These are phyloP conservation scores for Samia ricini DNA, from an alignment of 1,140 invertebrate genomes.

Conservation along the genomic window DNA sequence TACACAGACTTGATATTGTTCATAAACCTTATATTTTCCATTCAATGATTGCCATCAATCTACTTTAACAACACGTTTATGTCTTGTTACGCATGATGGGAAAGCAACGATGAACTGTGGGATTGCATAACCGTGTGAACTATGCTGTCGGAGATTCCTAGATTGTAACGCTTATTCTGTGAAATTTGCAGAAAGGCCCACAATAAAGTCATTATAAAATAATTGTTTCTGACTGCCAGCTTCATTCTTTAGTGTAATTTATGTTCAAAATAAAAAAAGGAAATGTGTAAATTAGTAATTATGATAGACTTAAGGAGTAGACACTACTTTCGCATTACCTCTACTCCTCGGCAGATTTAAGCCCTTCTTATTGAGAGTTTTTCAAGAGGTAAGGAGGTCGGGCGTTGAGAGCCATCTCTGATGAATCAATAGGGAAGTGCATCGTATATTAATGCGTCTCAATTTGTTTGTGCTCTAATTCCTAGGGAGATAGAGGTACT, in stretches of 20 bases:
- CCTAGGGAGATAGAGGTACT: no score
- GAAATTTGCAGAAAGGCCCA: neutral
- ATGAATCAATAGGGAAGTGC: no score
- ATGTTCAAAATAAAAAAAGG: neutral
- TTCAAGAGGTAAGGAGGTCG: no score
- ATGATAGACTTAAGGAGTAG: no score
- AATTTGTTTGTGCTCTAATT: no score
- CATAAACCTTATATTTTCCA: neutral
- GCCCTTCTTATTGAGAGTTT: no score
- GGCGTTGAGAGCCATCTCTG: no score
- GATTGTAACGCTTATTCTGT: neutral
- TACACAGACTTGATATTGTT: neutral
- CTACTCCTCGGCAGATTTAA: no score
- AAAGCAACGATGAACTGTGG: slow-evolving; percentile 14
- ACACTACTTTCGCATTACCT: no score
- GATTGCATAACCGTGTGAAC: slow-evolving; percentile 15
- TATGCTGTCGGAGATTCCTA: neutral
- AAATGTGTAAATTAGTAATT: neutral
- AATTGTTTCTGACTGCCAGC: neutral
- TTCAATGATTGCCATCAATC: slow-evolving; percentile 1
- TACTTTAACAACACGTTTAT: slow-evolving; percentile 2
- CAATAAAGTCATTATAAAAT: neutral
- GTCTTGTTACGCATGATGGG: slow-evolving; percentile 14
- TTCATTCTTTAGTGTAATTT: neutral
- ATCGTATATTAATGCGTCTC: no score